These are phyloP conservation scores for Perca schrenkii DNA, from an alignment of 2,113 vertebrate species.

Conservation along the genomic window DNA sequence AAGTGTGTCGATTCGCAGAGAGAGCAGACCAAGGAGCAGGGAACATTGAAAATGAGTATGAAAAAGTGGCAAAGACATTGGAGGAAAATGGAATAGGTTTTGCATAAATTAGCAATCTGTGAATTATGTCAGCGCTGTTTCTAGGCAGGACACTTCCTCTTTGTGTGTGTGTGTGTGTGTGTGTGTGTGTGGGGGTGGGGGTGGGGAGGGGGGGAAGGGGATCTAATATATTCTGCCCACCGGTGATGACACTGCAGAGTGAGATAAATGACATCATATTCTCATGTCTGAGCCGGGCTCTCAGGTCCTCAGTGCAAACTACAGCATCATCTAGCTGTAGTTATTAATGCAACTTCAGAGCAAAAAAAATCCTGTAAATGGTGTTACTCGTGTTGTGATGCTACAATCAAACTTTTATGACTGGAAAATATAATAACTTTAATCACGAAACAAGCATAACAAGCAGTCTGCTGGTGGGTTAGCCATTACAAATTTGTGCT, in stretches of 20 bases:
- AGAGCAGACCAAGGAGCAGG: constrained; percentile 27
- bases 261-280: constrained; percentile 69
- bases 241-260: constrained; percentile 54
- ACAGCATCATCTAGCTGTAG: constrained; percentile 26
- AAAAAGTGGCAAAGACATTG: constrained; percentile 17
- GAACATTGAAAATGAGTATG: constrained; percentile 15
- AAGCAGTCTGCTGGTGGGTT: neutral
- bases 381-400: neutral
- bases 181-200: constrained; percentile 31
- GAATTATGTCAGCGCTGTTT: constrained; percentile 64
- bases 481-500: neutral
- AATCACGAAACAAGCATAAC: neutral
- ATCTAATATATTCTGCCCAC: constrained; percentile 31
- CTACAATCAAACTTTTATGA: neutral
- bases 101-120: constrained; percentile 59
- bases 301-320: constrained; percentile 43
- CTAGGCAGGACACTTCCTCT: constrained; percentile 51
- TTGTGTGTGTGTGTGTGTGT: constrained; percentile 20
- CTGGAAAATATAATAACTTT: neutral
- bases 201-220: too few species aligned
- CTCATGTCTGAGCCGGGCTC: neutral
- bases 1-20: constrained; percentile 47
- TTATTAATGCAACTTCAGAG: constrained; percentile 17
- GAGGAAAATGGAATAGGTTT: constrained; percentile 57
- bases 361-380: too few species aligned